A percentile compares a stretch with the other conserved stretches of the same genome.
These are phyloP conservation scores for Pseudochirops corinnae DNA, from an alignment of 2,797 vertebrate genomes.

Conservation along the genomic window DNA sequence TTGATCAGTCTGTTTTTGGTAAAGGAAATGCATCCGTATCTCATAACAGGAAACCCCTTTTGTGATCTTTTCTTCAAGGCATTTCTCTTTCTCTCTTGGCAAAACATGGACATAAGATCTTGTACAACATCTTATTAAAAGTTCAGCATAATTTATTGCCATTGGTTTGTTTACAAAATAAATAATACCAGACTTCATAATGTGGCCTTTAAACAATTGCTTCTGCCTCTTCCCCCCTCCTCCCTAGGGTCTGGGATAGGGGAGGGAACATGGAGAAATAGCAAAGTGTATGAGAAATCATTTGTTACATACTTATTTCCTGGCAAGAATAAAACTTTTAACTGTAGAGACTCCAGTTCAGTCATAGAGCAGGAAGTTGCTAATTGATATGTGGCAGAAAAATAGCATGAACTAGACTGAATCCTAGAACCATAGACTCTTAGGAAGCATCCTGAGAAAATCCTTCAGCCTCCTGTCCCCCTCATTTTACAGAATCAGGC, in stretches of 20 bases:
- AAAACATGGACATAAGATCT: conserved; percentile 71
- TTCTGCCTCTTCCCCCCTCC: neutral
- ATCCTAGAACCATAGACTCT: neutral
- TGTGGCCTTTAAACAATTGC: conserved; percentile 38
- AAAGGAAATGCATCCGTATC: conserved; percentile 79
- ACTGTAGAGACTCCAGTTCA: neutral
- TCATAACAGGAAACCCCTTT: conserved; percentile 78
- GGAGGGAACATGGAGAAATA: conserved; percentile 19
- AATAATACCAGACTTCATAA: conserved; percentile 67
- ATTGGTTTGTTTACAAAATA: conserved; percentile 80
- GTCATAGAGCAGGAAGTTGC: neutral
- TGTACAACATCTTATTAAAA: conserved; percentile 70
- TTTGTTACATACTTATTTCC: conserved; percentile 33
- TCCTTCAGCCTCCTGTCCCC: neutral
- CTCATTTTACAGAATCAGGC: neutral
- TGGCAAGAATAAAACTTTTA: neutral
- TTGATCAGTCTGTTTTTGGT: conserved; percentile 80
- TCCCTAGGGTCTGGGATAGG: conserved; percentile 50
- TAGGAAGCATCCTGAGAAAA: neutral
- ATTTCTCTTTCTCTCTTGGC: conserved; percentile 70
- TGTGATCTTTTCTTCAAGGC: conserved; percentile 72
- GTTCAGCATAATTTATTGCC: conserved; percentile 72
- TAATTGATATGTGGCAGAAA: neutral
- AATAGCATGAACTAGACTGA: neutral
- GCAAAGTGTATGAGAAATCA: conserved; percentile 13